Base-by-base conservation (phyloP, 2,888 invertebrate species). In the Andrena bucephala region DNA sequence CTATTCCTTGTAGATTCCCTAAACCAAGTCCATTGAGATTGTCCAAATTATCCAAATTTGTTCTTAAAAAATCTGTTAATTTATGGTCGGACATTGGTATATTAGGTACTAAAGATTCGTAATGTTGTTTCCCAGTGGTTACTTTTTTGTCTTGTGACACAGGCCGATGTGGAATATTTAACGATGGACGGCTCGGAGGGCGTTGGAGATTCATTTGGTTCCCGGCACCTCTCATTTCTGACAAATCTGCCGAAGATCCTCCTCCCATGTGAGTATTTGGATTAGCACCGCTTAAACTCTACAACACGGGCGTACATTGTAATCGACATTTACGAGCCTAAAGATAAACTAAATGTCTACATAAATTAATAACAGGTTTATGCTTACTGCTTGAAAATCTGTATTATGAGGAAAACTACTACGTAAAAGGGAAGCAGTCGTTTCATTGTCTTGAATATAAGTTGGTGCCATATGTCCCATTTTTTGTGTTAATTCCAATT, bases 41-140 rank as follows among this genome's bases (percentile, higher is more conserved):
- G 93, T 97, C 97, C 80, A 97, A 93, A 91, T 95, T 96, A 90
- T 97, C 97, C 83, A 97, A 93, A 94, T 97, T 97, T 8, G 96
- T 96, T 90, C 97, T 95, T 91, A 92, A 94, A 92, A 97, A 97
- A 92, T 97, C 97, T 20, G 96, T 96, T 42, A 97, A 94, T 92
- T 97, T 97, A 87, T 96, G 96, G 91, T 96, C 96, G 89, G 91
- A 89, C 48, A 93, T 90, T 27, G 92, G 90, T 76, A 92, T 90
- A 76, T 89, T 91, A 33, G 92, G 87, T 84, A 92, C 89, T 59
- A 91, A 80, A 69, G 92, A 91, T 94, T 95, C 91, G 94, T 92
- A 91, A 85, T 94, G 90, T 77, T 93, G 92, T 83, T 94, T 94
- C 77, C 92, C 91, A 84, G 92, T 91, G 81, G 92, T 91, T 52